phyloP scores from a whole-genome alignment of 2,797 vertebrate genomes.

The Artibeus jamaicensis region DNA sequence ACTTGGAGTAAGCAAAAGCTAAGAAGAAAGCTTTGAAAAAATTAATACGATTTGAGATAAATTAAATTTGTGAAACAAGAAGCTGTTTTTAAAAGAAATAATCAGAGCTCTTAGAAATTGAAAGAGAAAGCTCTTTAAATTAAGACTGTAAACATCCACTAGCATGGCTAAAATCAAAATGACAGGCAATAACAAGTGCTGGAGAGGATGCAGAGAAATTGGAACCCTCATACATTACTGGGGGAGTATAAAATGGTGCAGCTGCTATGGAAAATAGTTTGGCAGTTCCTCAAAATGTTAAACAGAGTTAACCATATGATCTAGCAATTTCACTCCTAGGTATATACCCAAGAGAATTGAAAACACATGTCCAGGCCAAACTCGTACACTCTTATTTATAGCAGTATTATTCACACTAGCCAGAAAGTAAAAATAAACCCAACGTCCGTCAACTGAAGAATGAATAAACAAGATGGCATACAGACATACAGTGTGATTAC shows the following conservation, averaged over 20 bases:
- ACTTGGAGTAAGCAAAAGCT: not conserved
- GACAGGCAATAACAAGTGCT: not conserved
- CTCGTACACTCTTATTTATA: not conserved
- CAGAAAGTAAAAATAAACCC: not conserved
- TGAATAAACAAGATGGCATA: not conserved
- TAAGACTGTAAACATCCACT: not conserved
- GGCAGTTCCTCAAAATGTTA: not conserved
- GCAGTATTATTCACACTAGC: not conserved
- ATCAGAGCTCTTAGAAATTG: not conserved
- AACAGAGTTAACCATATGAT: too few species aligned
- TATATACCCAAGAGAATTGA: not conserved
- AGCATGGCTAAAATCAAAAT: not conserved
- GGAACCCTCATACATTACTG: not conserved
- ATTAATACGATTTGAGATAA: not conserved
- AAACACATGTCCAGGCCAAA: not conserved
- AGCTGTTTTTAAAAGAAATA: not conserved
- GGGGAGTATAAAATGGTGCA: not conserved
- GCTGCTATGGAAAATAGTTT: not conserved
- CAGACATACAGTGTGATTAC: accelerated
- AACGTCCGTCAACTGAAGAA: not conserved
- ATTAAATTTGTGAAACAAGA: not conserved
- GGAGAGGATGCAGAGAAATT: not conserved
- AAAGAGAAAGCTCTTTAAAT: not conserved
- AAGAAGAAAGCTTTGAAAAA: not conserved
- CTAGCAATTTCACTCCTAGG: not conserved